Evolutionary conservation across 2,888 invertebrate genomes (phyloP), one percentile per base, ranked within the genome.

Genomic region (Harpalus rubripes): DNA sequence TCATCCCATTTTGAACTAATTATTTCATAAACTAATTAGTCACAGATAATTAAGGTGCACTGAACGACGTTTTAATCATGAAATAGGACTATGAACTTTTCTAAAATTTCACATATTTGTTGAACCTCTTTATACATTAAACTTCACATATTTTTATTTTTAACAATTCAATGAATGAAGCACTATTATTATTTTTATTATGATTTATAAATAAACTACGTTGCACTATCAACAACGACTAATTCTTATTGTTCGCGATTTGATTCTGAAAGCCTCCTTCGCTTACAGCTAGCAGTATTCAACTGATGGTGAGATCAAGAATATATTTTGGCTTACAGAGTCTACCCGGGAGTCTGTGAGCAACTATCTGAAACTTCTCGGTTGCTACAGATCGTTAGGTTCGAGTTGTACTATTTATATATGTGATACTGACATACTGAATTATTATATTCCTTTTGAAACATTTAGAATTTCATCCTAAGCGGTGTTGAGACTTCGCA

Each of bases 351-450:
- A 56, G 76, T 76, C 52, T 56, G 26, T 74, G 58, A 74, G 72
- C 72, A 74, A 74, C 72, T 72, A 72, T 44, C 44, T 74, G n/a
- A 18, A 15, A 68, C 68, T 44, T 41, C 72, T 44, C 41, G 72
- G 18, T 74, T 44, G 41, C 72, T 74, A 74, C 72, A 44, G 18
- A 74, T 74, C 72, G 72, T 74, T 41, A 44, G 44, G 41, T 74
- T 74, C 12, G 72, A 18, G 72, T 44, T 44, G 44, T 82, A 82
- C 76, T 83, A 83, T 76, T 83, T 74, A 76, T 83, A 83, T 76
- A 58, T 61, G 83, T 83, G 41, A 83, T 83, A 83, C 76, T 83
- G 76, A 83, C 83, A 83, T 72, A 83, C 74, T 61, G 83, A 83
- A 83, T 72, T 68, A 72, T 72, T 82, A 58, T 44, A 72, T 61